phyloP scores from a whole-genome alignment of 2,888 invertebrate genomes.

The Entomobrya multifasciata region DNA sequence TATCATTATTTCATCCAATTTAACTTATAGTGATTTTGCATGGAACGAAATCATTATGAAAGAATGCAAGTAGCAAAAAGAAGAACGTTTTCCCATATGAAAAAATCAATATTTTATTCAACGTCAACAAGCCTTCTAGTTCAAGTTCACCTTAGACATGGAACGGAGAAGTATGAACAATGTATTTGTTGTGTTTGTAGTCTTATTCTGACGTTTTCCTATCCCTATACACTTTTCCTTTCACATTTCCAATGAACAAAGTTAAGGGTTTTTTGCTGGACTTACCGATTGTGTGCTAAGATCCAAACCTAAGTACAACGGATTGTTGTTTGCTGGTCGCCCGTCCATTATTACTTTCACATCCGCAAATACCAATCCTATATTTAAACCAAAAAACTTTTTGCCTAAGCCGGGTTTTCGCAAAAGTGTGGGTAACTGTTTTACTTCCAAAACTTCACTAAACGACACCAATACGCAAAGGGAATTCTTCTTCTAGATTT shows the following conservation, averaged over 20 bases:
- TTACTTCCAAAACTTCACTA: slow-evolving; percentile 6
- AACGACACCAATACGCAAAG: background rate
- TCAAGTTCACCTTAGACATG: too few species aligned
- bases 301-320: slow-evolving; percentile 90
- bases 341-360: slow-evolving; percentile 39
- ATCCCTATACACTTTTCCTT: background rate
- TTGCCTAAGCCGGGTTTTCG: too few species aligned
- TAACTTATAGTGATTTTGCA: background rate
- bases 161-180: too few species aligned
- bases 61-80: too few species aligned
- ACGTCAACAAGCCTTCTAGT: background rate
- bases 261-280: slow-evolving; percentile 53
- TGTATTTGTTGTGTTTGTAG: too few species aligned
- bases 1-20: too few species aligned
- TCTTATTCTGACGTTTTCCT: too few species aligned
- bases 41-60: background rate
- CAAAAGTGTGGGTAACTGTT: background rate
- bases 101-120: slow-evolving; percentile 7
- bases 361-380: too few species aligned
- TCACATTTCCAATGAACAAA: background rate
- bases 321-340: slow-evolving; percentile 34
- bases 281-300: slow-evolving; percentile 93
- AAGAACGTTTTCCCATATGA: background rate
- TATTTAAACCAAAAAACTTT: too few species aligned
- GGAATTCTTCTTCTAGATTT: background rate